Evolutionary conservation across 1,140 invertebrate genomes (phyloP), one percentile per base, ranked within the genome.

Genomic region (Ylistrum balloti): DNA sequence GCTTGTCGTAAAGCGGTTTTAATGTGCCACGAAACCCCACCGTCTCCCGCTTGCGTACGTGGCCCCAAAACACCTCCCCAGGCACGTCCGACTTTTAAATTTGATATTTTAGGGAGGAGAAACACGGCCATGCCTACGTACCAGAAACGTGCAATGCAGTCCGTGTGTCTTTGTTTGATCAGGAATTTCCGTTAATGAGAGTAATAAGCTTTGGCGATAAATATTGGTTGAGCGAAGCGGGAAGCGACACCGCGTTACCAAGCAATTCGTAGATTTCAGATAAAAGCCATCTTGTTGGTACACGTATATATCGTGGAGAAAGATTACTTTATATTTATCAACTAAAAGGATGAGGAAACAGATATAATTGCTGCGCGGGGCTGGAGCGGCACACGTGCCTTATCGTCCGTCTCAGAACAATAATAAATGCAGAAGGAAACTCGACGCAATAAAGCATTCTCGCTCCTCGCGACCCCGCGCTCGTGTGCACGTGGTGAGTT

Each of bases 281-380:
- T 74, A 74, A 74, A 74, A n/a, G n/a, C 56, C 56, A 74, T 74
- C 56, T 28, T 74, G 56, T 28, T 74, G 56, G 56, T 74, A 74
- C 56, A 74, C 56, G 56, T 74, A 74, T 74, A 28, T 74, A 74
- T 74, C 56, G n/a, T 9, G 56, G n/a, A 74, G 56, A 74, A 74
- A 74, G 56, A 74, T 74, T 74, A 74, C 56, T 74, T 74, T 74
- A 74, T 74, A n/a, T 74, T 74, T 74, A 74, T 74, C 56, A 74
- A 74, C 56, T 74, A 74, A 74, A 74, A 74, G 56, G 56, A 74
- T 74, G 56, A 17, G n/a, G 56, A 74, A 74, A 74, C 56, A 74
- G 56, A 74, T 74, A 74, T 74, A 74, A 74, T 74, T 74, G 56
- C 56, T 28, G 56, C 56, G 56, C 56, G 56, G 56, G 56, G 56